These are phyloP conservation scores for Lasioglossum oenotherae DNA, from an alignment of 2,888 invertebrate genomes.

Conservation along the genomic window DNA sequence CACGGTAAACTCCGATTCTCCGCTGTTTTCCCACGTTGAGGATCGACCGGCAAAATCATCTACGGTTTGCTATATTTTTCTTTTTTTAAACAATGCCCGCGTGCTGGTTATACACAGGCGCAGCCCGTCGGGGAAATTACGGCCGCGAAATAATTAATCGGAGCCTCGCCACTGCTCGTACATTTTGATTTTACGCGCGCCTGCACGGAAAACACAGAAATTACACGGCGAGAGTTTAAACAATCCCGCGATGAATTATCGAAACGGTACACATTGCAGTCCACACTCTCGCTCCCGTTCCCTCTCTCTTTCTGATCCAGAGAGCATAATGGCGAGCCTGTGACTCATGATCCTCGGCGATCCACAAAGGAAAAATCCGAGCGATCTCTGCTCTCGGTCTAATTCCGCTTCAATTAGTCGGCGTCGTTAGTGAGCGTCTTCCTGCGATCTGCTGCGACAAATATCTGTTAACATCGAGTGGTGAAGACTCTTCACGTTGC, in stretches of 20 bases:
- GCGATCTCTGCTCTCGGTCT: neutral
- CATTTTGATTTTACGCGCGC: conserved; percentile 35
- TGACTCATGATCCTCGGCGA: conserved; percentile 8
- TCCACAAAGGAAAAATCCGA: neutral
- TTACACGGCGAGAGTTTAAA: conserved; percentile 19
- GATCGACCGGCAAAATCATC: neutral
- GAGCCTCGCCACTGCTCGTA: neutral
- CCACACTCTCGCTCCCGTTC: neutral
- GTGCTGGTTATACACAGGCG: neutral
- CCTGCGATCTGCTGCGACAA: neutral
- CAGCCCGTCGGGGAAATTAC: conserved; percentile 29
- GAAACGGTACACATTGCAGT: neutral
- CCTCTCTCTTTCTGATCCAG: neutral
- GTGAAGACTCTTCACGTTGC: neutral
- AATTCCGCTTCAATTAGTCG: conserved; percentile 17
- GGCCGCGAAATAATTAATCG: conserved; percentile 41
- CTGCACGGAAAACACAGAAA: conserved; percentile 18
- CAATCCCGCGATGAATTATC: conserved; percentile 29
- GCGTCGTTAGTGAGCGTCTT: neutral
- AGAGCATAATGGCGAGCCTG: neutral
- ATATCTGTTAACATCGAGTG: neutral
- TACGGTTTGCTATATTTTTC: neutral
- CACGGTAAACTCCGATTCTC: neutral
- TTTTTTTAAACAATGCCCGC: neutral
- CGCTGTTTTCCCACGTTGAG: neutral